Evolutionary conservation across 2,797 vertebrate genomes (phyloP).

Genomic region (Lepilemur ruficaudatus): DNA sequence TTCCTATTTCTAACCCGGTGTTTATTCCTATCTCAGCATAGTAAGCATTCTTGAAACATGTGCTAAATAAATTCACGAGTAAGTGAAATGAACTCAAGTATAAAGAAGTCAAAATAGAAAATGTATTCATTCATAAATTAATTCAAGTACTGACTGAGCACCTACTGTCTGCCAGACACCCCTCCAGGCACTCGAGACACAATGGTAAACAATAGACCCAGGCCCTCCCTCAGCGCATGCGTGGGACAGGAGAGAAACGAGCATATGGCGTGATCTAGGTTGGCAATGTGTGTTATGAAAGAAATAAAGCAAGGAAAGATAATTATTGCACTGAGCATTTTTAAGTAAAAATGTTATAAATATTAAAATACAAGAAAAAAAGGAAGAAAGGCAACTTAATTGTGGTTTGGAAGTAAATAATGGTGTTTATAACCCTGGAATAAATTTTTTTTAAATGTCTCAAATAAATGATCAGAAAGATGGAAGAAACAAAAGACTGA

Average conservation of each 20-base stretch:
- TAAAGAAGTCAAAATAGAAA: constrained; percentile 15
- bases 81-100: constrained; percentile 15
- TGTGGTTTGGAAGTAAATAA: constrained; percentile 28
- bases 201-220: neutral
- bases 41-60: constrained; percentile 13
- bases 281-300: neutral
- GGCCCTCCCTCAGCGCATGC: rapidly evolving
- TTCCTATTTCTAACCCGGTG: neutral
- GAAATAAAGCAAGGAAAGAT: neutral
- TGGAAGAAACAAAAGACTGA: neutral
- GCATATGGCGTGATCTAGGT: neutral
- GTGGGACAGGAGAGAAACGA: neutral
- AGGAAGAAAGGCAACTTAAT: neutral
- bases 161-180: neutral
- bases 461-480: constrained; percentile 20
- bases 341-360: neutral
- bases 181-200: neutral
- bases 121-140: neutral
- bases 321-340: neutral
- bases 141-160: neutral
- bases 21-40: neutral
- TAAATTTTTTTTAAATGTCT: neutral
- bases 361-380: neutral
- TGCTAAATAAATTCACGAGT: constrained; percentile 1
- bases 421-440: neutral